Evolutionary conservation across 2,113 vertebrate genomes (phyloP).

Genomic region (Ctenodactylus gundi): DNA sequence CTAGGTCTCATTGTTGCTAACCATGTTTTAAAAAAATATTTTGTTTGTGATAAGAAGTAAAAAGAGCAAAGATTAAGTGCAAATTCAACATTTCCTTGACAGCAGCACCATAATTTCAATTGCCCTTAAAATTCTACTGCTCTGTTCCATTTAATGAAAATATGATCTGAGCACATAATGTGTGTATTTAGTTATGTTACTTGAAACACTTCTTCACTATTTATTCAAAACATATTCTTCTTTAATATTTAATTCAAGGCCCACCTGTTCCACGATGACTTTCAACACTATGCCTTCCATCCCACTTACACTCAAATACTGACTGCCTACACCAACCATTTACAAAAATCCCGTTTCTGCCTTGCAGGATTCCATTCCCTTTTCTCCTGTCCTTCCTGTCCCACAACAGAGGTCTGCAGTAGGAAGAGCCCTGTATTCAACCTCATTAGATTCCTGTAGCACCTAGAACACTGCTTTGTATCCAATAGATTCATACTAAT

Average conservation of each 20-base stretch:
- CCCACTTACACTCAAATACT: not conserved
- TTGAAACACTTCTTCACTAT: not conserved
- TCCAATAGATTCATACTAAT: not conserved
- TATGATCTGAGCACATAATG: not conserved
- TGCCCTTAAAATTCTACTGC: not conserved
- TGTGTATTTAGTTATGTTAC: not conserved
- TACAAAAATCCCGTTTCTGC: not conserved
- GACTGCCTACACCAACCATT: not conserved
- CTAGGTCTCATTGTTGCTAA: not conserved
- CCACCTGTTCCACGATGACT: not conserved
- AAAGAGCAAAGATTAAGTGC: not conserved
- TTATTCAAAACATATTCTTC: not conserved
- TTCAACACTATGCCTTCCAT: not conserved
- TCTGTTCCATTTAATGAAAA: not conserved
- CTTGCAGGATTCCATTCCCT: not conserved
- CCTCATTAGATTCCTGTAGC: not conserved
- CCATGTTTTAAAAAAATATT: conserved; percentile 1
- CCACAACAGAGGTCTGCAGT: not conserved
- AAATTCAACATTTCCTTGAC: not conserved
- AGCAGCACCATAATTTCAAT: not conserved
- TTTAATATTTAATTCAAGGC: not conserved
- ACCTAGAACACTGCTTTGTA: not conserved
- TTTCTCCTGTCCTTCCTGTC: not conserved
- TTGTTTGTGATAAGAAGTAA: not conserved
- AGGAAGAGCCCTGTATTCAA: not conserved